Percentiles rank a stretch among this genome's conserved stretches.
Conservation (phyloP, 2,888 invertebrate genomes). For the Cerceris rybyensis region DNA sequence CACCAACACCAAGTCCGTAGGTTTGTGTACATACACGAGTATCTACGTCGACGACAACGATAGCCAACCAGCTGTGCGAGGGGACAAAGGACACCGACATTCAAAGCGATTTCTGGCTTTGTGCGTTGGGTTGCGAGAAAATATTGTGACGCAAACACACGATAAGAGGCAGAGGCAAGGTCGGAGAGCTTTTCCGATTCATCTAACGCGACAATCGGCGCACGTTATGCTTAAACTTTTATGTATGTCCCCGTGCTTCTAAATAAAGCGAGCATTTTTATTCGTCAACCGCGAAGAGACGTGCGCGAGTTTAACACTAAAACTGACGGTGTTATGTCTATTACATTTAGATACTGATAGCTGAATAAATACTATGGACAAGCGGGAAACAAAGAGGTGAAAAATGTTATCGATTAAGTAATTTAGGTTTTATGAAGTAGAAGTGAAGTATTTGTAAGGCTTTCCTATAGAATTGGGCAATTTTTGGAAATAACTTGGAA, state of each 20-base stretch:
- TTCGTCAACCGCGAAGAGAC: neutral
- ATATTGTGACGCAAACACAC: constrained; percentile 63
- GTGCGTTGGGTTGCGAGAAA: constrained; percentile 42
- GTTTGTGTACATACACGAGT: neutral
- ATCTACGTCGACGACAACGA: constrained; percentile 20
- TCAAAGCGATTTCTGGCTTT: constrained; percentile 53
- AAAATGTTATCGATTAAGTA: too few relatives aligned
- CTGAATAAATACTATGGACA: too few relatives aligned
- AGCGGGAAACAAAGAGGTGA: too few relatives aligned
- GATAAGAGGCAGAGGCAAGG: constrained; percentile 59
- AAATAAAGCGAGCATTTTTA: neutral
- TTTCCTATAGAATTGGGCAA: too few relatives aligned
- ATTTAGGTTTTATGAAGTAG: too few relatives aligned
- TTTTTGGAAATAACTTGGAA: too few relatives aligned
- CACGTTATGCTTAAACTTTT: constrained; percentile 34
- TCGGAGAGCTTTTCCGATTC: constrained; percentile 61
- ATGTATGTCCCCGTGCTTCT: neutral
- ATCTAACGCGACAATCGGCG: constrained; percentile 42
- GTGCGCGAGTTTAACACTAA: too few relatives aligned
- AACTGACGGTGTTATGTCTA: too few relatives aligned
- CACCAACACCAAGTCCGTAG: neutral
- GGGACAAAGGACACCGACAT: constrained; percentile 57
- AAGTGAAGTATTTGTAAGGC: too few relatives aligned
- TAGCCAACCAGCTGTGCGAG: constrained; percentile 52
- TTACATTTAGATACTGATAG: too few relatives aligned